Conservation (phyloP, 2,113 vertebrate genomes). For the Lonchura striata region DNA sequence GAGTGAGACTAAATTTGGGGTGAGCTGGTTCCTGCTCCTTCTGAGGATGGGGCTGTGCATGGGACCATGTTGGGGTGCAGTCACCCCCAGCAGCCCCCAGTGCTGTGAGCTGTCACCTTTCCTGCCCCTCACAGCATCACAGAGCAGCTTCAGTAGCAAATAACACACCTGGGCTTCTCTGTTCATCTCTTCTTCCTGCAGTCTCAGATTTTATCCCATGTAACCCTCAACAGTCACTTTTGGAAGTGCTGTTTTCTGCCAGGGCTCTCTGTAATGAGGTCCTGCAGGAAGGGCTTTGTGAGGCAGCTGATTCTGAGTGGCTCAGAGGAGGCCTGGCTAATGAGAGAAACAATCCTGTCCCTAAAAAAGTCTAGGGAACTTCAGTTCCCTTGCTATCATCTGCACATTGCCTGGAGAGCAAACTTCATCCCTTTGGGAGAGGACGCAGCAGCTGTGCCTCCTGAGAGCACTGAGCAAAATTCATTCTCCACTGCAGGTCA, state of each 20-base stretch:
- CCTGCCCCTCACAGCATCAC: background rate
- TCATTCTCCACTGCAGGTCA: background rate
- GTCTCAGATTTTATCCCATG: background rate
- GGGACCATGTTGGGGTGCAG: fast-evolving
- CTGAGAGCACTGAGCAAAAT: background rate
- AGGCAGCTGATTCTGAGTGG: background rate
- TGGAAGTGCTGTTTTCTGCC: background rate
- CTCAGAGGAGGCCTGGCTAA: background rate
- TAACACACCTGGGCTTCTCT: background rate
- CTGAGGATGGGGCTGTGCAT: fast-evolving
- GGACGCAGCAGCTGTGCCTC: background rate
- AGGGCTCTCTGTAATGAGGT: background rate
- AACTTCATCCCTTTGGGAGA: background rate
- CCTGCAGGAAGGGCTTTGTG: background rate
- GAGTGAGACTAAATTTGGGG: background rate
- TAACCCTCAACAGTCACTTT: background rate
- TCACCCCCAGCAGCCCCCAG: background rate
- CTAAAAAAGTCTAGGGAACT: background rate
- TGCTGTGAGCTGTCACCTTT: fast-evolving
- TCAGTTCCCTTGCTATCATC: background rate
- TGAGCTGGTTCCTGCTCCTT: background rate
- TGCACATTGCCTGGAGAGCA: background rate
- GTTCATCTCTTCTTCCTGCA: background rate
- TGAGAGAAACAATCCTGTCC: background rate
- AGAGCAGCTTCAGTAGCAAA: background rate